Conservation (phyloP, 2,888 invertebrate species). For the Autographa gamma region DNA sequence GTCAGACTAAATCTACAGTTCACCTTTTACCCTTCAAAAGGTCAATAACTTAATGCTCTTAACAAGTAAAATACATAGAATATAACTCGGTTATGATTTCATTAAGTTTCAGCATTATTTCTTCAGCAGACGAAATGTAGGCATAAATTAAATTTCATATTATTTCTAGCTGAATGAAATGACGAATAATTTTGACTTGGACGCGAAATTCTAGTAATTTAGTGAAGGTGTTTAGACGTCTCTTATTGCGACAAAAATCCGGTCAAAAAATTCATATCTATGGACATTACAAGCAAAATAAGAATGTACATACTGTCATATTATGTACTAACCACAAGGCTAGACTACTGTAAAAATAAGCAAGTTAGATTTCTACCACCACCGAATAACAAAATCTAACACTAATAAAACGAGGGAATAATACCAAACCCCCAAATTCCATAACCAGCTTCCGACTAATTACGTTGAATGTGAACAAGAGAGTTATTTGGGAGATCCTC, state of each 20-base stretch:
- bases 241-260: too few species aligned
- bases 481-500: constrained; percentile 35
- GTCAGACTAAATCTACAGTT: constrained; percentile 32
- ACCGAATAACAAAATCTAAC: neutral
- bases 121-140: neutral
- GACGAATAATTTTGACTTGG: neutral
- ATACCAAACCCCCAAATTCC: neutral
- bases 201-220: neutral
- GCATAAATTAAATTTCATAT: neutral
- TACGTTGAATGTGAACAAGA: constrained; percentile 39
- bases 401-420: neutral
- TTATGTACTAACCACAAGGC: too few species aligned
- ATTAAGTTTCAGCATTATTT: constrained; percentile 17
- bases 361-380: too few species aligned
- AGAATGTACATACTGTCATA: too few species aligned
- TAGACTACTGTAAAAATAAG: too few species aligned
- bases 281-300: too few species aligned
- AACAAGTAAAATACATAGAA: constrained; percentile 27
- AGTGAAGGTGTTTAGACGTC: neutral
- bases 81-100: constrained; percentile 8
- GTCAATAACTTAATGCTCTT: constrained; percentile 33
- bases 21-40: constrained; percentile 45
- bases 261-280: too few species aligned
- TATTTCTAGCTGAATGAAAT: neutral
- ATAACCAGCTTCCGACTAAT: constrained; percentile 35